A percentile compares a stretch with the other conserved stretches of the same genome.
Evolutionary conservation across 1,140 invertebrate species (phyloP).

Genomic region (Parasteatoda tepidariorum): DNA sequence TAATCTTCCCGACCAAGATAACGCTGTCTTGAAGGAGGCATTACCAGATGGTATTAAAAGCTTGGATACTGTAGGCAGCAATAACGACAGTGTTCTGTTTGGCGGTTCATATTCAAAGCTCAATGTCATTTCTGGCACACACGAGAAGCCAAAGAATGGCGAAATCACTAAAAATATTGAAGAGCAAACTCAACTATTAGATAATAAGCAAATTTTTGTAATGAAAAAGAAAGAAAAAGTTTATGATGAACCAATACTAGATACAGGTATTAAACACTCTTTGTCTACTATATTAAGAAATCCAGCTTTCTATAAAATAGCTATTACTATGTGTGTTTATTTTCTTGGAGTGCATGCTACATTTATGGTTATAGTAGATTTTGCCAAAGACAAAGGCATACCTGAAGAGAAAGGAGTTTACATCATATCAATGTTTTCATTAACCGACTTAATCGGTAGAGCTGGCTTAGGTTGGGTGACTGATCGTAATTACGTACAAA

Average conservation of each 20-base stretch:
- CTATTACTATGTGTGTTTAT: constrained; percentile 37
- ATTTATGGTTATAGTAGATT: constrained; percentile 62
- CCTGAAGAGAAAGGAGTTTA: constrained; percentile 40
- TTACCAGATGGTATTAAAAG: not conserved
- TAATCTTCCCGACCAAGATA: not conserved
- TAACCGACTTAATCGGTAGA: constrained; percentile 60
- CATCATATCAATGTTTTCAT: constrained; percentile 60
- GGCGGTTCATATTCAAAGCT: not conserved
- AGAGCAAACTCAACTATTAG: constrained; percentile 2
- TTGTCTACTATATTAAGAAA: constrained; percentile 7
- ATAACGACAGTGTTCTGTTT: constrained; percentile 21
- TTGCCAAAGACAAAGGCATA: constrained; percentile 61
- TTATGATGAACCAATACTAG: not conserved
- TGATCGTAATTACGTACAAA: constrained; percentile 40
- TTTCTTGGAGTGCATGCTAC: constrained; percentile 26
- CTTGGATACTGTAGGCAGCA: not conserved
- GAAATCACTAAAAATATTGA: not conserved
- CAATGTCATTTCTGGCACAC: not conserved
- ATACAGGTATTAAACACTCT: not conserved
- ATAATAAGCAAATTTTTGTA: not conserved
- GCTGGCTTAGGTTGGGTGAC: constrained; percentile 58
- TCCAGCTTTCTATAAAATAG: constrained; percentile 33
- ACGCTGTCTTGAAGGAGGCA: not conserved
- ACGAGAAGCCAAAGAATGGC: not conserved
- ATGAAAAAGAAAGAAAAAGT: constrained; percentile 13